Evolutionary conservation across 2,113 vertebrate genomes (phyloP), one percentile per base, ranked within the genome.

Genomic region (Numenius arquata): DNA sequence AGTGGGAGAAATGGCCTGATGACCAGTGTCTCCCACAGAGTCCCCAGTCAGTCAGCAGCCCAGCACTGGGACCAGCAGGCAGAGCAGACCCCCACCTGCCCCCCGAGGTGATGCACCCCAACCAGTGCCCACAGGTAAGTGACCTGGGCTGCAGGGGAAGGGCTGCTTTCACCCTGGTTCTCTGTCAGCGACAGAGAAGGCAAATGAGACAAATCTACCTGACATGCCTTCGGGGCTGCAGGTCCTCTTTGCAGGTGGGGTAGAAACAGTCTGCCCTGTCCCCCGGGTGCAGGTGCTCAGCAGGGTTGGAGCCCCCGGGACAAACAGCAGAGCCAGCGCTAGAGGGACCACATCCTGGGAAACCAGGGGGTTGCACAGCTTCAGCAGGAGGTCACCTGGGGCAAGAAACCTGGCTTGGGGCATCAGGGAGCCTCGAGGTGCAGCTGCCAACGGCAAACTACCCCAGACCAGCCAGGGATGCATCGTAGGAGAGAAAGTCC

Each of bases 381-480:
- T 45, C 43, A 27, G 13, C 2, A 0, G 52, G 52, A 80, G 10
- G 13, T 75, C 1, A 0, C 27, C 20, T 10, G 18, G 18, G 17
- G 17, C 47, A 53, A 36, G 59, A 68, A 26, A 36, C 20, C 30
- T 48, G 34, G n/a, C 30, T 11, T 2, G 6, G 18, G 12, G 17
- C 1, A 9, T 38, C 56, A 52, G 22, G 15, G 12, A 71, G 6
- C 16, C 56, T 73, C 18, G 15, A 8, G 29, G 40, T 48, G 11
- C 20, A 38, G 12, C 34, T 73, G 40, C 32, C 1, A 3, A 29
- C 20, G 17, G 30, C 12, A 76, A 72, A 84, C 7, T 15, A 11
- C n/a, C 23, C 12, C 36, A 55, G 8, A 9, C 4, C 55, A 63
- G 48, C 27, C 55, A 45, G 50, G 40, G 32, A 26, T 14, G 23